Conservation (phyloP, 2,888 invertebrate species). For the Glaucopsyche alexis region DNA sequence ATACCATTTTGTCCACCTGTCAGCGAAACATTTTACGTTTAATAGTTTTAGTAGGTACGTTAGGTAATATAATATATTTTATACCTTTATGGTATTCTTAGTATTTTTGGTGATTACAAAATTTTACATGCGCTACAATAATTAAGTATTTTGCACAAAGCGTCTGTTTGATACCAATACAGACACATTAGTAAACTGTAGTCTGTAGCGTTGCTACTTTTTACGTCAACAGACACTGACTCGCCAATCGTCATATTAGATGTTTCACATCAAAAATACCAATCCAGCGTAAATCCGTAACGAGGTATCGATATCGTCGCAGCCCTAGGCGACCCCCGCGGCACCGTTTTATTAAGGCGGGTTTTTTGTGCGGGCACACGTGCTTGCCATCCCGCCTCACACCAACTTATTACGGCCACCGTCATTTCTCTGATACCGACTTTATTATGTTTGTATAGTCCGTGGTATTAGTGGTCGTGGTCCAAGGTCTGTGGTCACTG, state of each 20-base stretch:
- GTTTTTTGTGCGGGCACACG: constrained; percentile 77
- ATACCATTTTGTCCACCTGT: no score
- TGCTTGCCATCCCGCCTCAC: constrained; percentile 59
- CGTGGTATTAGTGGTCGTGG: no score
- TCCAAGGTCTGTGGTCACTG: no score
- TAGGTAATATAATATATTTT: no score
- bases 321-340: constrained; percentile 63
- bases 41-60: no score
- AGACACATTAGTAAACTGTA: no score
- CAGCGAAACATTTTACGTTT: no score
- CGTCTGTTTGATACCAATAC: no score
- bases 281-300: constrained; percentile 11
- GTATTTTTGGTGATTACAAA: no score
- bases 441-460: neutral
- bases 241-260: neutral
- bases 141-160: no score
- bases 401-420: constrained; percentile 29
- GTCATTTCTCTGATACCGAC: constrained; percentile 19
- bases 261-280: constrained; percentile 6
- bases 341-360: constrained; percentile 74
- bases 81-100: no score
- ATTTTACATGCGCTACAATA: no score
- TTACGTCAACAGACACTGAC: neutral
- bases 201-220: neutral
- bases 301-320: constrained; percentile 37